Evolutionary conservation across 2,113 vertebrate species (phyloP), one percentile per base, ranked within the genome.

Genomic region (Neogobius melanostomus): DNA sequence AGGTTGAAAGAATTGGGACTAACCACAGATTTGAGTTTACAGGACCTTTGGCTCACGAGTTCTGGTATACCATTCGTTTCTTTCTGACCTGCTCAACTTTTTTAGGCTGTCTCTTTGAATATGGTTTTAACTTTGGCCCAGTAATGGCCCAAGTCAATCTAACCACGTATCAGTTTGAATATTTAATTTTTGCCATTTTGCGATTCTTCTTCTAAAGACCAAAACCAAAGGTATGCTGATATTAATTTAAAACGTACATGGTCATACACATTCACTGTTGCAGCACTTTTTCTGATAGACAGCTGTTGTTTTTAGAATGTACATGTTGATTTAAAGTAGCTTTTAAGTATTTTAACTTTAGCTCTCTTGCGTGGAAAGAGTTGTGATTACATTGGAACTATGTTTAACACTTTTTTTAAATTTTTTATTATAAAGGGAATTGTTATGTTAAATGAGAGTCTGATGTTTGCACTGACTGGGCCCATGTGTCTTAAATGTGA

Each of bases 401-500:
- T 60, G 48, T 80, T 11, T 56, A 44, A 73, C 64, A 68, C 65
- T 64, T 46, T 42, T 64, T 44, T 12, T 14, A 2, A 4, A 36
- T 36, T 62, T 36, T 7, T 14, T 36, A 4, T 4, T 36, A 42
- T 69, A 14, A 82, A 87, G 74, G 71, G 72, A 75, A 77, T n/a
- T 71, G 42, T 79, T 82, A 69, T 53, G 66, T 70, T 43, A 8
- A 6, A 56, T 28, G 7, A 69, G 7, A 69, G 83, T 82, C 80
- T 88, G 77, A 36, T 52, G 9, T 83, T 87, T 82, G 75, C 85
- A 88, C 82, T 74, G 70, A 80, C 14, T 0, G 60, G 44, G 68
- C 56, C 28, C 74, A 12, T 28, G 59, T 80, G 82, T 77, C 81
- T 86, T 72, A 66, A 86, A 85, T 90, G 86, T 90, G 81, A 86